Conservation (phyloP, 2,113 vertebrate genomes). For the Ochotona princeps region DNA sequence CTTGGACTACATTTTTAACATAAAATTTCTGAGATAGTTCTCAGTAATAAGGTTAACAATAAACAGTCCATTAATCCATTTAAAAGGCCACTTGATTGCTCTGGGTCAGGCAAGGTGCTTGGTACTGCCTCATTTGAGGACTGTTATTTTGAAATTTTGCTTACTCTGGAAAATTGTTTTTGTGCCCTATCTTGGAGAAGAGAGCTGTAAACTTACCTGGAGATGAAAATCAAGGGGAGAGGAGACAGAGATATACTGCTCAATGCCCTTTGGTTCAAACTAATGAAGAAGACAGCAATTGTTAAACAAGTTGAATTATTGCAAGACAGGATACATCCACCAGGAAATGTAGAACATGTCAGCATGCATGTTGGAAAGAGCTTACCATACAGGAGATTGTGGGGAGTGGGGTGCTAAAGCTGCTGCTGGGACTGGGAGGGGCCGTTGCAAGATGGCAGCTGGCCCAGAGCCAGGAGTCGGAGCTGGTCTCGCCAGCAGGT, state of each 20-base stretch:
- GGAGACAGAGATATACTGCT: neutral
- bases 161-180: neutral
- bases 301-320: neutral
- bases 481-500: too few species aligned
- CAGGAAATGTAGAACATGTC: accelerated
- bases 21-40: neutral
- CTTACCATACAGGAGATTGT: neutral
- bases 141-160: neutral
- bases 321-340: too few species aligned
- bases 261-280: neutral
- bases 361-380: neutral
- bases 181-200: neutral
- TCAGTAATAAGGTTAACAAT: neutral
- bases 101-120: neutral
- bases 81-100: neutral
- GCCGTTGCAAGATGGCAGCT: too few species aligned
- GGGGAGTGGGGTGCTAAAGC: too few species aligned
- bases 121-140: neutral
- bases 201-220: neutral
- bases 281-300: neutral
- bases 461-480: too few species aligned
- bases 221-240: accelerated
- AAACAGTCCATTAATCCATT: neutral
- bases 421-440: too few species aligned
- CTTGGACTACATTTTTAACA: neutral